Conservation (phyloP, 2,113 vertebrate species). For the Monopterus albus region DNA sequence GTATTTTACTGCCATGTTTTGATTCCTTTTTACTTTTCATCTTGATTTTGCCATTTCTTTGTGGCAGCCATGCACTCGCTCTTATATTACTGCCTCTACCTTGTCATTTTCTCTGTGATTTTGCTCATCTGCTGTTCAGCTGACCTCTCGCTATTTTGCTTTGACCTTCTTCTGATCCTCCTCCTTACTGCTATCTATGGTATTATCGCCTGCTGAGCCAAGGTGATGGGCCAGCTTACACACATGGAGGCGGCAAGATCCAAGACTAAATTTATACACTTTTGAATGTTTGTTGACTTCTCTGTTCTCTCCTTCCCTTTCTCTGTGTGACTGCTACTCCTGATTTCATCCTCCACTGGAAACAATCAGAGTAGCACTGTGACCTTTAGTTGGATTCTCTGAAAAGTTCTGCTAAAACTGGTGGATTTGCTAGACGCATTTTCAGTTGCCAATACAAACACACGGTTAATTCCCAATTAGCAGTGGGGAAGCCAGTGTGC, state of each 20-base stretch:
- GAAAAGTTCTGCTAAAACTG: conserved; percentile 57
- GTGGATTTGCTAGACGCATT: not conserved
- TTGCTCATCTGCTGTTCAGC: conserved; percentile 10
- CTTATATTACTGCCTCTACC: not conserved
- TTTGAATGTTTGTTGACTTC: conserved; percentile 40
- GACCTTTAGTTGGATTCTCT: conserved; percentile 61
- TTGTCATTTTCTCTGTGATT: conserved; percentile 26
- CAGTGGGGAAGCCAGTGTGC: conserved; percentile 14
- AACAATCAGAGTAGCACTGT: conserved; percentile 24
- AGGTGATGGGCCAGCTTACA: conserved; percentile 38
- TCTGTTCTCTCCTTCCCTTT: conserved; percentile 2
- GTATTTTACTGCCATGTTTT: not conserved
- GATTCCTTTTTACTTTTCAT: no score
- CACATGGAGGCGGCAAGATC: conserved; percentile 40
- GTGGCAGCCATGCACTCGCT: not conserved
- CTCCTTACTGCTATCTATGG: conserved; percentile 23
- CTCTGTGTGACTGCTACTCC: conserved; percentile 14
- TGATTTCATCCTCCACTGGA: conserved; percentile 20
- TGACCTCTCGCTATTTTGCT: conserved; percentile 28
- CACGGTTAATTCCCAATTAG: conserved; percentile 60
- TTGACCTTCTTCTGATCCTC: conserved; percentile 47
- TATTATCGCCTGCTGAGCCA: conserved; percentile 54
- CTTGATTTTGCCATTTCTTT: not conserved
- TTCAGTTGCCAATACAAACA: conserved; percentile 59
- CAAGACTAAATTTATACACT: conserved; percentile 22